Conservation (phyloP, 2,113 vertebrate genomes). For the Tragelaphus scriptus region DNA sequence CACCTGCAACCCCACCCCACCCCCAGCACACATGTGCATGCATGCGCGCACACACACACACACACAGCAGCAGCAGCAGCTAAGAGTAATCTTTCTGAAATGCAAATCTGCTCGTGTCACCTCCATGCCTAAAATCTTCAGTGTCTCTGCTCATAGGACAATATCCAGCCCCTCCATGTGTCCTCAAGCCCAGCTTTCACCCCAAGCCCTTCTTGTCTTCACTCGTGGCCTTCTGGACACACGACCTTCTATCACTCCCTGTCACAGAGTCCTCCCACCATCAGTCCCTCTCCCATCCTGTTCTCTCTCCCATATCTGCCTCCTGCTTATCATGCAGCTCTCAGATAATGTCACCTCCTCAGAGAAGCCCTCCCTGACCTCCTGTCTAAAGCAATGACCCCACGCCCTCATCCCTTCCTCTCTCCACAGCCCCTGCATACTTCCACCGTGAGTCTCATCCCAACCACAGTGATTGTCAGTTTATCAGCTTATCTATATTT, state of each 20-base stretch:
- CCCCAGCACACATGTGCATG: background rate
- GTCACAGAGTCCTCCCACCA: background rate
- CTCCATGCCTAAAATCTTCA: background rate
- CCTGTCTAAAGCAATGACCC: background rate
- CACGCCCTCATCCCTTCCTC: background rate
- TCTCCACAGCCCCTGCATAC: background rate
- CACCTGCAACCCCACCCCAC: too few relatives aligned
- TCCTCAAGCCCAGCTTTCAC: background rate
- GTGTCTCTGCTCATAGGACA: background rate
- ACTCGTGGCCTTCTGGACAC: background rate
- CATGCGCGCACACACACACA: too few relatives aligned
- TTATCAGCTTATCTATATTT: background rate
- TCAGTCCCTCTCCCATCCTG: background rate
- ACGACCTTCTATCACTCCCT: background rate
- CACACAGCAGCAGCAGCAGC: background rate
- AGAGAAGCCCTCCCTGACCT: background rate
- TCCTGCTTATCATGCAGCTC: background rate
- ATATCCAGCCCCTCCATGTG: background rate
- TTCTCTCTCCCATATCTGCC: background rate
- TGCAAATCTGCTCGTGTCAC: background rate
- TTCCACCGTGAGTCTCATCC: background rate
- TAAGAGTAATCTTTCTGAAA: background rate
- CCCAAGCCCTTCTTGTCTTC: background rate
- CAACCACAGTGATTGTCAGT: background rate
- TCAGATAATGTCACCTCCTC: background rate